These are phyloP conservation scores for Syngnathus acus DNA, from an alignment of 2,797 vertebrate genomes.

Conservation along the genomic window DNA sequence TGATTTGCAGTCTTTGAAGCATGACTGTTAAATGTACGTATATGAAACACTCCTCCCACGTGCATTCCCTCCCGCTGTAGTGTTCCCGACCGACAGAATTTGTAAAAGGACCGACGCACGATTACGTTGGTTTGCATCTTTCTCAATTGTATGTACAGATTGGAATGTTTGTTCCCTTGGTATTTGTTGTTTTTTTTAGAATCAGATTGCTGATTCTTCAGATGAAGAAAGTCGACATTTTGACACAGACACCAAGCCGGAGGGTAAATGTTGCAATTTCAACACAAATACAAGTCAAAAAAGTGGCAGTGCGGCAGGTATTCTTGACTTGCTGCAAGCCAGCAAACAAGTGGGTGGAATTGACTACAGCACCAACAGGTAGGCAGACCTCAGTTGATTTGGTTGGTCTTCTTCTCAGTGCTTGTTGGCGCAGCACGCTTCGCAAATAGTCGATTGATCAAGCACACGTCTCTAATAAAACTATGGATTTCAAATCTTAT, in stretches of 20 bases:
- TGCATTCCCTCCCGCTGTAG: no score
- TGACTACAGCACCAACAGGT: constrained; percentile 96
- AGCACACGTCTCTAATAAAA: no score
- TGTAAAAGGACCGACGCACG: no score
- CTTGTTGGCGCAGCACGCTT: background rate
- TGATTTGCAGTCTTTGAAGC: no score
- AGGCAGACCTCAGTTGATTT: constrained; percentile 42
- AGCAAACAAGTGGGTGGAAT: constrained; percentile 97
- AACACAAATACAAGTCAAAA: constrained; percentile 91
- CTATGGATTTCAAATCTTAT: no score
- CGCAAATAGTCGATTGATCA: no score
- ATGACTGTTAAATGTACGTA: no score
- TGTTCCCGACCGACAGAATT: no score
- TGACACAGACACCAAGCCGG: constrained; percentile 81
- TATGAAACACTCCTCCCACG: no score
- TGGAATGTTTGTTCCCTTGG: background rate
- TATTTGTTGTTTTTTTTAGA: constrained; percentile 15
- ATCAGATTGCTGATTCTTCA: constrained; percentile 81
- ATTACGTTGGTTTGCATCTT: no score
- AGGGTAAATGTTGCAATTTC: constrained; percentile 77
- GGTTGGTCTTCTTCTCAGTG: background rate
- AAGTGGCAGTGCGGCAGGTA: constrained; percentile 81
- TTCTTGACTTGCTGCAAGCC: constrained; percentile 93
- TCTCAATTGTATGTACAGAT: no score
- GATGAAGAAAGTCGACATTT: constrained; percentile 95